Percentiles rank a stretch among this genome's conserved stretches.
Conservation (phyloP, 2,113 vertebrate species). For the Eonycteris spelaea region DNA sequence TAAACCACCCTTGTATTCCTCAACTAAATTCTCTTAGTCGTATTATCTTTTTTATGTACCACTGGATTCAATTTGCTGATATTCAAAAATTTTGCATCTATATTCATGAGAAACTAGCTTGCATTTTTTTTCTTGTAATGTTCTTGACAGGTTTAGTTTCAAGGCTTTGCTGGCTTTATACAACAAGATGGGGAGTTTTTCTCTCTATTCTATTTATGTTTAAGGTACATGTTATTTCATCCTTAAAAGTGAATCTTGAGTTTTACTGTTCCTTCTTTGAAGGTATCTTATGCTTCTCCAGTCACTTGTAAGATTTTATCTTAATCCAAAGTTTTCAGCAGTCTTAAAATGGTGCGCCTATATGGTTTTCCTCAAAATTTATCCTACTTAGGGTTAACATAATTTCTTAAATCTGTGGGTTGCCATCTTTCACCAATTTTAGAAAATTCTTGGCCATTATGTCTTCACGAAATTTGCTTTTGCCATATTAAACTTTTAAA, state of each 20-base stretch:
- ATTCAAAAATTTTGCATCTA: neutral
- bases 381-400: neutral
- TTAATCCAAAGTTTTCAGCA: neutral
- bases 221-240: neutral
- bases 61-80: neutral
- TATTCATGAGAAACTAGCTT: neutral
- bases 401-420: neutral
- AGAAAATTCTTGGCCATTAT: neutral
- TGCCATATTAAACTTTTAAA: neutral
- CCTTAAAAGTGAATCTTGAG: neutral
- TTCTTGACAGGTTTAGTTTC: neutral
- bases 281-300: neutral
- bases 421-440: neutral
- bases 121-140: neutral
- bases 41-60: neutral
- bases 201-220: neutral
- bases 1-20: neutral
- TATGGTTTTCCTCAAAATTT: neutral
- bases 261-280: neutral
- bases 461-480: neutral
- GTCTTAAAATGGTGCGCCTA: neutral
- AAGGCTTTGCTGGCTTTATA: neutral
- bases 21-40: neutral
- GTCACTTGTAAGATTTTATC: neutral
- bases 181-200: neutral